Conservation (phyloP, 2,888 invertebrate species). For the Perdita meconis region DNA sequence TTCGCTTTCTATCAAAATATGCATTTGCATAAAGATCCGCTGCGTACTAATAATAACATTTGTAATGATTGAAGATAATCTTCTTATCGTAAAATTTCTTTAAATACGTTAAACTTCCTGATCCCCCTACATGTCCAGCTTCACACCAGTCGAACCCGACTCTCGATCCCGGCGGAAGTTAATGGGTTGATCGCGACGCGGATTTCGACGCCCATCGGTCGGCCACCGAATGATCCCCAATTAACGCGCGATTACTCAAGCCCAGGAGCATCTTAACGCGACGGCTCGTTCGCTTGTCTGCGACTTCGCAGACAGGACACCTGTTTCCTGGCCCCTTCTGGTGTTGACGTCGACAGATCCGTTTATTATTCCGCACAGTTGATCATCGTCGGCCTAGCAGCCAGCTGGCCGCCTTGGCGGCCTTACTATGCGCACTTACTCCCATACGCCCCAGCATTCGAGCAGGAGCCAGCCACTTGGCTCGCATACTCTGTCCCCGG, state of each 20-base stretch:
- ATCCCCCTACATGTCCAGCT: background rate
- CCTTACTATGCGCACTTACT: constrained; percentile 55
- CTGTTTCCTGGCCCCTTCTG: constrained; percentile 78
- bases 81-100: no score
- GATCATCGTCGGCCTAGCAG: constrained; percentile 63
- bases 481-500: background rate
- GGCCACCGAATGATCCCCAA: constrained; percentile 38
- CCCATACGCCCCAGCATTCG: constrained; percentile 19
- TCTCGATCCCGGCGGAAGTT: background rate
- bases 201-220: background rate
- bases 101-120: no score
- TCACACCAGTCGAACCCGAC: background rate
- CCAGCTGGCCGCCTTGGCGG: constrained; percentile 63
- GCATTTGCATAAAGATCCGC: no score
- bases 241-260: constrained; percentile 57
- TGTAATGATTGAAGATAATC: no score
- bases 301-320: constrained; percentile 72
- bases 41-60: no score
- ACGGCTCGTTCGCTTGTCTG: constrained; percentile 55
- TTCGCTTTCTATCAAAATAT: no score
- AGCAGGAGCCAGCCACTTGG: background rate
- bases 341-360: constrained; percentile 76
- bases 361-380: constrained; percentile 76
- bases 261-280: constrained; percentile 55
- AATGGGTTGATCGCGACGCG: background rate